Conservation (phyloP, 2,888 invertebrate genomes). For the Athrips mouffetella region DNA sequence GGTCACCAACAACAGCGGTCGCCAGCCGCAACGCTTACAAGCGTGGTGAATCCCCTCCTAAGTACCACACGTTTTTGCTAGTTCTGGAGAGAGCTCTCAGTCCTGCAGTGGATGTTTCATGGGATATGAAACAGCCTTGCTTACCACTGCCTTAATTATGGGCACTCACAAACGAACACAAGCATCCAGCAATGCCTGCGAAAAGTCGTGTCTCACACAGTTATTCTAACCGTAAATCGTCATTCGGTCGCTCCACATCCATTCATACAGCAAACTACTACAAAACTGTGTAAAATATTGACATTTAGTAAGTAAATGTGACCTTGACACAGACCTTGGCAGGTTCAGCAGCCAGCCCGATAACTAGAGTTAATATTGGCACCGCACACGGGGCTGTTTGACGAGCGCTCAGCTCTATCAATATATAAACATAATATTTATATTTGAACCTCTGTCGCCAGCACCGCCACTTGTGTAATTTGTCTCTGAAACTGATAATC, state of each 20-base stretch:
- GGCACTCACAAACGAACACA: too few relatives aligned
- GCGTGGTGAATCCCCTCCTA: too few relatives aligned
- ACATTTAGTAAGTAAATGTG: constrained; percentile 44
- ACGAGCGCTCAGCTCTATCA: constrained; percentile 74
- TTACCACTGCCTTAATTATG: too few relatives aligned
- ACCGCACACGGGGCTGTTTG: constrained; percentile 69
- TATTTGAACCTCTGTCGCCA: constrained; percentile 67
- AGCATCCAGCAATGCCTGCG: too few relatives aligned
- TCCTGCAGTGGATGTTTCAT: too few relatives aligned
- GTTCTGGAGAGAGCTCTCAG: too few relatives aligned
- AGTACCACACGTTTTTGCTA: too few relatives aligned
- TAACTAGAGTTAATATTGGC: constrained; percentile 78
- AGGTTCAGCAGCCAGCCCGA: constrained; percentile 58
- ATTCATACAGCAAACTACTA: constrained; percentile 1
- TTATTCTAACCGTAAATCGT: background rate
- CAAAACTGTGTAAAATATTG: constrained; percentile 43
- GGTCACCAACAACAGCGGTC: too few relatives aligned
- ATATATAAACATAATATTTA: constrained; percentile 78
- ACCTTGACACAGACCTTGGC: constrained; percentile 68
- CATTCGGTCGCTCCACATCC: background rate
- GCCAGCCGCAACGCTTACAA: too few relatives aligned
- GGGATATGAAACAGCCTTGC: too few relatives aligned
- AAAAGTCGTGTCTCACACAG: too few relatives aligned
- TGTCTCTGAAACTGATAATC: constrained; percentile 72
- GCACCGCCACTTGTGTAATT: constrained; percentile 62